These are phyloP conservation scores for Cerceris ruficornis DNA, from an alignment of 2,888 invertebrate genomes.

Conservation along the genomic window DNA sequence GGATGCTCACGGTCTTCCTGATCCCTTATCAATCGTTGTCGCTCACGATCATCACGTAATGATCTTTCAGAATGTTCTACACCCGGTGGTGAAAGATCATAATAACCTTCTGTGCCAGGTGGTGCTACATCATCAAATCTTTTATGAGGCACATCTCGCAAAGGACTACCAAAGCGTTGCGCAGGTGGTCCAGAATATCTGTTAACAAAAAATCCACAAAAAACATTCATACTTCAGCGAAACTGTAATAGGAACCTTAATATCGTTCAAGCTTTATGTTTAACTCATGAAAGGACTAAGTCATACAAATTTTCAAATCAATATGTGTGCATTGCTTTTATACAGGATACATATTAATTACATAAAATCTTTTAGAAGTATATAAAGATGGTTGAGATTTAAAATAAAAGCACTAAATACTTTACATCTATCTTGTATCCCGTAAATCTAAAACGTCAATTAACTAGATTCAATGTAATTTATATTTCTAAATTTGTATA, in stretches of 20 bases:
- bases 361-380: not conserved
- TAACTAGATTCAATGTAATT: slow-evolving; percentile 20
- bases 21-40: slow-evolving; percentile 69
- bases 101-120: slow-evolving; percentile 82
- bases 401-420: slow-evolving; percentile 30
- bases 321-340: not conserved
- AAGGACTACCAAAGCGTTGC: slow-evolving; percentile 72
- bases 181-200: slow-evolving; percentile 77
- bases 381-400: slow-evolving; percentile 21
- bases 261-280: slow-evolving; percentile 14
- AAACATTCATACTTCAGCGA: slow-evolving; percentile 34
- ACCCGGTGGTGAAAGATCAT: slow-evolving; percentile 79
- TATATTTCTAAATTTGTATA: slow-evolving; percentile 15
- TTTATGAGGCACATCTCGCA: slow-evolving; percentile 73
- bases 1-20: slow-evolving; percentile 74
- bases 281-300: slow-evolving; percentile 17
- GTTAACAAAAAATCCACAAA: slow-evolving; percentile 70
- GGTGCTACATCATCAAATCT: slow-evolving; percentile 80
- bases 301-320: slow-evolving; percentile 9
- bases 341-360: slow-evolving; percentile 2
- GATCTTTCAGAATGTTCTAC: slow-evolving; percentile 77
- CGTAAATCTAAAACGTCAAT: slow-evolving; percentile 19
- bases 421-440: slow-evolving; percentile 31
- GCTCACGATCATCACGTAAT: slow-evolving; percentile 72
- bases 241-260: slow-evolving; percentile 1